Evolutionary conservation across 2,888 invertebrate species (phyloP), one percentile per base, ranked within the genome.

Genomic region (Stenodera caucasica): DNA sequence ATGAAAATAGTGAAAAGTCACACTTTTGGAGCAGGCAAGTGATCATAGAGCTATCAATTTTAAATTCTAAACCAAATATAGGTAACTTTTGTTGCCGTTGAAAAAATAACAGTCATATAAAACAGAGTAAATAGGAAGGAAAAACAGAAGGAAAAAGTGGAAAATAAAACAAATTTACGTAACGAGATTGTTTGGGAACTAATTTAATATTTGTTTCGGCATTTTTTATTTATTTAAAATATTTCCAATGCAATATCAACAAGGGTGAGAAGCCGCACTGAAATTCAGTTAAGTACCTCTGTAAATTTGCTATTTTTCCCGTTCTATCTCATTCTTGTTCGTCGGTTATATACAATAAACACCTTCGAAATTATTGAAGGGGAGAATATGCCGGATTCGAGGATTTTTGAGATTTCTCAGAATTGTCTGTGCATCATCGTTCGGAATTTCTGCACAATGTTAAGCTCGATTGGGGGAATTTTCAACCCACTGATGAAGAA

Each of bases 181-280:
- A 45, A 40, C 18, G 11, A 2, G 8, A 2, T 37, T 37, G 14
- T 8, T 37, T 1, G 37, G 3, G 3, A 2, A 7, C 21, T 45
- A 45, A 45, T 45, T 45, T 45, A 45, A 45, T 45, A 45, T 45
- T 45, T 45, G 45, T 45, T 45, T 12, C 18, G 21, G 4, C 2
- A 21, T 21, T 45, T 45, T 45, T 2, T 45, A 18, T 45, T 45
- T 45, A 45, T 21, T 45, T 45, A 45, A 45, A 45, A 45, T 21
- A 45, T 45, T 21, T 45, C 6, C 21, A 12, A 11, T 18, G 11
- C 12, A 21, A 45, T 45, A 18, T 21, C 18, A 18, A 45, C 45
- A 45, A 45, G 45, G 45, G 45, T 21, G 45, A 21, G 21, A 45
- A 45, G 7, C 11, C 21, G 18, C 45, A 1, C 5, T 14, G 21